phyloP scores from a whole-genome alignment of 2,797 vertebrate species.

The Neomorphus geoffroyi region DNA sequence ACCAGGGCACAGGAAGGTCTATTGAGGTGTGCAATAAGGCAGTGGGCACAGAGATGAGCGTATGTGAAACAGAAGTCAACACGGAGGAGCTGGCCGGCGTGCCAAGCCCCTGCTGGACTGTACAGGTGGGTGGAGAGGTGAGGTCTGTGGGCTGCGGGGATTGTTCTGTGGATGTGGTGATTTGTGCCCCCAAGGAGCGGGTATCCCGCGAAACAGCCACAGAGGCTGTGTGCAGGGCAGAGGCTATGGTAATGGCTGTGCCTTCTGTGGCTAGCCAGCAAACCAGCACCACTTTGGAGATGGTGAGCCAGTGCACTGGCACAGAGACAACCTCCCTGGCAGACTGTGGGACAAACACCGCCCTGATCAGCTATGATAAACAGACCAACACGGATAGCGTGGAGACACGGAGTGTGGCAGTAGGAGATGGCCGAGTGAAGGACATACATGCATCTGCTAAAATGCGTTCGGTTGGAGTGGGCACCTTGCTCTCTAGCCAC shows the following conservation, averaged over 20 bases:
- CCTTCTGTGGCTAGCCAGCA: slow-evolving; percentile 78
- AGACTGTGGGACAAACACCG: slow-evolving; percentile 84
- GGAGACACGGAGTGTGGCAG: slow-evolving; percentile 85
- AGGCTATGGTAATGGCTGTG: slow-evolving; percentile 81
- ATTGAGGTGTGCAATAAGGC: slow-evolving; percentile 75
- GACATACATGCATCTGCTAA: slow-evolving; percentile 80
- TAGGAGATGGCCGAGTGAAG: slow-evolving; percentile 92
- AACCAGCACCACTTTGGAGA: slow-evolving; percentile 82
- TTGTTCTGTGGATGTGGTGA: slow-evolving; percentile 81
- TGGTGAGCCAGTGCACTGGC: slow-evolving; percentile 80
- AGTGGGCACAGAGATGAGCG: slow-evolving; percentile 74
- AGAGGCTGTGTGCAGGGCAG: slow-evolving; percentile 70
- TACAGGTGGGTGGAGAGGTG: slow-evolving; percentile 51
- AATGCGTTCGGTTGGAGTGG: slow-evolving; percentile 87
- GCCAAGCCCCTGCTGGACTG: slow-evolving; percentile 45
- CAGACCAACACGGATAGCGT: slow-evolving; percentile 83
- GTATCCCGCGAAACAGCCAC: slow-evolving; percentile 80
- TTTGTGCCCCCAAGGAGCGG: slow-evolving; percentile 73
- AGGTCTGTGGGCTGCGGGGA: slow-evolving; percentile 90
- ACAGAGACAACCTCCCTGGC: slow-evolving; percentile 71
- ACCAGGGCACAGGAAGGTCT: slow-evolving; percentile 75
- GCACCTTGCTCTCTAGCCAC: slow-evolving; percentile 80
- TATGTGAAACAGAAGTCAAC: slow-evolving; percentile 83
- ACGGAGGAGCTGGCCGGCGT: slow-evolving; percentile 75
- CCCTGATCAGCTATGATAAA: slow-evolving; percentile 78